Percentiles rank a stretch among this genome's conserved stretches.
Evolutionary conservation across 2,797 vertebrate species (phyloP).

Genomic region (Sebastes diaconus): DNA sequence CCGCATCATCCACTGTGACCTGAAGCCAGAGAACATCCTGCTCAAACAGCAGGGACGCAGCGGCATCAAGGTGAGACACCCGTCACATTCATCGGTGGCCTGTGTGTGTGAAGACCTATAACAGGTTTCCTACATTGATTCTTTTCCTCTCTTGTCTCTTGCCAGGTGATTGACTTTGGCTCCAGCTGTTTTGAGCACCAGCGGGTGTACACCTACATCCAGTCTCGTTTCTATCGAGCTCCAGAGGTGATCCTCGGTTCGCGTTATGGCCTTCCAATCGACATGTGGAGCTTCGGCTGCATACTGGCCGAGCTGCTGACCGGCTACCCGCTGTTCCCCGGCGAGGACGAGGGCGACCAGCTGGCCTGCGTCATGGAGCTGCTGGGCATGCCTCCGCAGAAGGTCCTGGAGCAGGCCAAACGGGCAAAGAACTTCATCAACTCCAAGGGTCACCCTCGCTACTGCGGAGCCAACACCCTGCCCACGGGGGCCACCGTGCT

Average conservation of each 20-base stretch:
- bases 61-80: constrained; percentile 89
- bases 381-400: constrained; percentile 93
- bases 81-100: neutral
- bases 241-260: constrained; percentile 95
- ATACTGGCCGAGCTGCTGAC: constrained; percentile 97
- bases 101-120: neutral
- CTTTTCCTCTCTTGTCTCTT: neutral
- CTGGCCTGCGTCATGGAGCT: constrained; percentile 98
- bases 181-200: constrained; percentile 99
- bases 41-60: constrained; percentile 97
- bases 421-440: constrained; percentile 97
- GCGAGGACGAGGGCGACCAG: constrained; percentile 96
- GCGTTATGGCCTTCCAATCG: constrained; percentile 95
- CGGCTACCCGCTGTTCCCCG: constrained; percentile 95
- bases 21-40: constrained; percentile 98
- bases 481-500: constrained; percentile 89
- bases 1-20: constrained; percentile 98
- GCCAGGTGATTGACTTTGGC: constrained; percentile 94
- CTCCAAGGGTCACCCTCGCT: constrained; percentile 96
- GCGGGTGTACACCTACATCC: constrained; percentile 98
- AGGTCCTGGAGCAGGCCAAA: constrained; percentile 94
- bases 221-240: constrained; percentile 96
- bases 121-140: neutral
- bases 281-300: constrained; percentile 99
- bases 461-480: constrained; percentile 90